phyloP scores from a whole-genome alignment of 2,113 vertebrate species.

The Mugil cephalus region DNA sequence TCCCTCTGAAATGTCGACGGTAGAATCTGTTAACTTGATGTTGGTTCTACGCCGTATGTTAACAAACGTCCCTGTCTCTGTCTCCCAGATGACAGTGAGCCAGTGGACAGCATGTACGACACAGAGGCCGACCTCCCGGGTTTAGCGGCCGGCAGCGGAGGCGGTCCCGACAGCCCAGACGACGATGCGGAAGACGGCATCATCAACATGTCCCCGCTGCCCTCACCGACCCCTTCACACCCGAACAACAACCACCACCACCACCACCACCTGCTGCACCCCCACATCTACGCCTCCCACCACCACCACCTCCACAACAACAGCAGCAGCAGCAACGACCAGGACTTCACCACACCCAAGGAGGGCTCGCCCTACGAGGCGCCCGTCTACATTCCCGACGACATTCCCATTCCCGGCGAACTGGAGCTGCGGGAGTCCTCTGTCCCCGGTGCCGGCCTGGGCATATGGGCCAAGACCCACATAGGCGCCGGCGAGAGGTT shows the following conservation, averaged over 20 bases:
- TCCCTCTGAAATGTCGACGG: neutral
- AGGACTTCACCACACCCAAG: conserved; percentile 98
- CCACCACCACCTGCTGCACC: conserved; percentile 73
- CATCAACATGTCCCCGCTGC: conserved; percentile 91
- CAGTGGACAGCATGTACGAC: conserved; percentile 94
- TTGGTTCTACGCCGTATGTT: neutral
- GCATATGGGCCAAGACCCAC: conserved; percentile 95
- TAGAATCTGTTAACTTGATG: neutral
- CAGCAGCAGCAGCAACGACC: conserved; percentile 81
- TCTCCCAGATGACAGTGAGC: conserved; percentile 92
- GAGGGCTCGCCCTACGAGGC: conserved; percentile 99
- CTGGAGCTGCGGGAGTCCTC: conserved; percentile 98
- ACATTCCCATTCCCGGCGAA: conserved; percentile 96
- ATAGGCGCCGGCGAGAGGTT: conserved; percentile 91
- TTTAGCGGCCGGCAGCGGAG: conserved; percentile 81
- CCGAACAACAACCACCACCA: conserved; percentile 79
- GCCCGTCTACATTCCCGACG: conserved; percentile 99
- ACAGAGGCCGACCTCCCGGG: conserved; percentile 91
- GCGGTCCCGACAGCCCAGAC: conserved; percentile 87
- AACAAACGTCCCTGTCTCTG: conserved; percentile 3
- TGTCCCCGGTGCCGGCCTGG: conserved; percentile 94
- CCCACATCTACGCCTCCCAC: conserved; percentile 85
- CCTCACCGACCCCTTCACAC: conserved; percentile 86
- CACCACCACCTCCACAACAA: conserved; percentile 86
- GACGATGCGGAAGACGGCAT: conserved; percentile 94